These are phyloP conservation scores for Drosophila differens DNA, from an alignment of 2,888 invertebrate genomes.

Conservation along the genomic window DNA sequence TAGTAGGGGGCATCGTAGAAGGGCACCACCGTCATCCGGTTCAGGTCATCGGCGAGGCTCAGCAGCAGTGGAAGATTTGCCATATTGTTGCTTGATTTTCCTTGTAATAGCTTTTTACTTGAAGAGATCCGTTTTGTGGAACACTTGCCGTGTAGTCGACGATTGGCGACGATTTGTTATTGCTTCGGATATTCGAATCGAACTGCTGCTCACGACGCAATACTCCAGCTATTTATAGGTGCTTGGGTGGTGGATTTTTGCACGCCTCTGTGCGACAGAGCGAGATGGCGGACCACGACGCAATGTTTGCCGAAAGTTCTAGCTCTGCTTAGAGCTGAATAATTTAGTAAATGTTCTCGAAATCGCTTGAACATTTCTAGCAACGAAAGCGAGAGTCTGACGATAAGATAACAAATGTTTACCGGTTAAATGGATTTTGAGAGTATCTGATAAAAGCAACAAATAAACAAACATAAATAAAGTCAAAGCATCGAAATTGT, in stretches of 20 bases:
- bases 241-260: slow-evolving; percentile 38
- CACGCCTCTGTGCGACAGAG: slow-evolving; percentile 17
- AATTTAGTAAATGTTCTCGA: slow-evolving; percentile 52
- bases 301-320: slow-evolving; percentile 50
- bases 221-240: slow-evolving; percentile 63
- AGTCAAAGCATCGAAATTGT: slow-evolving; percentile 1
- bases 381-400: slow-evolving; percentile 58
- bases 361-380: slow-evolving; percentile 39
- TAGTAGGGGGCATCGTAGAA: slow-evolving; percentile 61
- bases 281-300: slow-evolving; percentile 6
- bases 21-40: slow-evolving; percentile 63
- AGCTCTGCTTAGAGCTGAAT: slow-evolving; percentile 1
- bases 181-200: slow-evolving; percentile 48
- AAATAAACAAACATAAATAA: background rate
- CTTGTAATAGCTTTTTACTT: background rate
- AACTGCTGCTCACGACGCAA: slow-evolving; percentile 57
- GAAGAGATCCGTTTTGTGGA: background rate
- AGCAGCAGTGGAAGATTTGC: slow-evolving; percentile 70
- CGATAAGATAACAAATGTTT: slow-evolving; percentile 17
- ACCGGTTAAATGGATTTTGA: background rate
- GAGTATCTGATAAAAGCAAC: background rate
- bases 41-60: slow-evolving; percentile 71
- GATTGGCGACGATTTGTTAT: slow-evolving; percentile 9
- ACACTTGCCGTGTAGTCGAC: background rate
- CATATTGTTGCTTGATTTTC: slow-evolving; percentile 49